These are phyloP conservation scores for Hydropsyche tenuis DNA, from an alignment of 1,140 invertebrate genomes.

Conservation along the genomic window DNA sequence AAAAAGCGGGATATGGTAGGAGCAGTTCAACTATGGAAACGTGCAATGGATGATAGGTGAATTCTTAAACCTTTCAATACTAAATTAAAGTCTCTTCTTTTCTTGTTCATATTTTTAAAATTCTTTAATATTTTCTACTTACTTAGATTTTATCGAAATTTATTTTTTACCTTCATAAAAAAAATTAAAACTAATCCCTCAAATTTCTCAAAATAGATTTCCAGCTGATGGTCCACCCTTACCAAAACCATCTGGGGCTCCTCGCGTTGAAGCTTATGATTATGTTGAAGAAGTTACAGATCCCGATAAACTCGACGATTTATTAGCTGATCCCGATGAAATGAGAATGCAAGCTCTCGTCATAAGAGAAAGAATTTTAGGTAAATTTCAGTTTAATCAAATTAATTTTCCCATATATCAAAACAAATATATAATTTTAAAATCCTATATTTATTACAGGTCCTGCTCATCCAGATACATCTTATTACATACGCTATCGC, in stretches of 20 bases:
- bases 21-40: conserved; percentile 86
- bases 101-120: too few relatives aligned
- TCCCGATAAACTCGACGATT: conserved; percentile 80
- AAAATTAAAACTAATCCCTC: neutral
- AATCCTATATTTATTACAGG: conserved; percentile 51
- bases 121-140: too few relatives aligned
- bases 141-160: too few relatives aligned
- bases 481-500: conserved; percentile 92
- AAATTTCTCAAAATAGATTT: conserved; percentile 55
- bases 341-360: conserved; percentile 96
- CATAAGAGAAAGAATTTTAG: conserved; percentile 90
- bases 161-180: too few relatives aligned
- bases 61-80: neutral
- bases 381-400: conserved; percentile 45
- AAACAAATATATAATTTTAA: neutral
- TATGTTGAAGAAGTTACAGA: conserved; percentile 82
- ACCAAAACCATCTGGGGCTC: conserved; percentile 71
- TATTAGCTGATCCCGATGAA: conserved; percentile 90
- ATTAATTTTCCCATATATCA: neutral
- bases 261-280: conserved; percentile 85
- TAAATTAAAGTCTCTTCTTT: too few relatives aligned
- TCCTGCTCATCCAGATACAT: conserved; percentile 94
- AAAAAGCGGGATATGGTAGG: conserved; percentile 93
- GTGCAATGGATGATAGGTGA: conserved; percentile 84
- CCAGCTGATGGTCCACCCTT: conserved; percentile 67